Evolutionary conservation across 2,797 vertebrate genomes (phyloP).

Genomic region (Amazonetta brasiliensis): DNA sequence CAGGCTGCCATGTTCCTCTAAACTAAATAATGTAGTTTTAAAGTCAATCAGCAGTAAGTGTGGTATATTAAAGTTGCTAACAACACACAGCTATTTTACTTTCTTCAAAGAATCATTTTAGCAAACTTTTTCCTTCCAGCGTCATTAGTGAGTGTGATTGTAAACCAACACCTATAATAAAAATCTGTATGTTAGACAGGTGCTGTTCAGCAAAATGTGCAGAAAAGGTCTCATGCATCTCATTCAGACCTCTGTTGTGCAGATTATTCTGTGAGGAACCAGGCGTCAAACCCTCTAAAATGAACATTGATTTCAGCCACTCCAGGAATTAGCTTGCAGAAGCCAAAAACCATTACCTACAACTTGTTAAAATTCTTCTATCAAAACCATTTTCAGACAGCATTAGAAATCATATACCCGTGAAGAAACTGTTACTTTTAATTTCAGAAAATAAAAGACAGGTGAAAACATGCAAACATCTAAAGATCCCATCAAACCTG

Average conservation of each 20-base stretch:
- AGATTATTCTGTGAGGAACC: not conserved
- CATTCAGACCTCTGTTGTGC: not conserved
- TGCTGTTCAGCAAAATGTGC: not conserved
- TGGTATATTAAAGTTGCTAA: not conserved
- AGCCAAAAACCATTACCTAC: not conserved
- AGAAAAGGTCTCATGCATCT: not conserved
- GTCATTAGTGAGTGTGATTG: not conserved
- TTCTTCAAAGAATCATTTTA: not conserved
- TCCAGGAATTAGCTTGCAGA: not conserved
- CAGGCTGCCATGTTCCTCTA: not conserved
- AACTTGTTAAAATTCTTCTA: not conserved
- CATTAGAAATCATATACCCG: not conserved
- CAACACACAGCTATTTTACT: not conserved
- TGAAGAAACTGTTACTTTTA: not conserved
- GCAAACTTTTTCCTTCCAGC: not conserved
- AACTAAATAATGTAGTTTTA: not conserved
- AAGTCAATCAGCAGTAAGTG: not conserved
- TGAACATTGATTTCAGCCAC: not conserved
- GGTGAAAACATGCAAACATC: not conserved
- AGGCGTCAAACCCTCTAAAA: not conserved
- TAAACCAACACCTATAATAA: not conserved
- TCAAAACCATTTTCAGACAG: not conserved
- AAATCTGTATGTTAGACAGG: not conserved
- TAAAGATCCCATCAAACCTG: not conserved
- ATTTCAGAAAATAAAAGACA: not conserved